Evolutionary conservation across 2,797 vertebrate species (phyloP).

Genomic region (Gymnopithys bicolor): DNA sequence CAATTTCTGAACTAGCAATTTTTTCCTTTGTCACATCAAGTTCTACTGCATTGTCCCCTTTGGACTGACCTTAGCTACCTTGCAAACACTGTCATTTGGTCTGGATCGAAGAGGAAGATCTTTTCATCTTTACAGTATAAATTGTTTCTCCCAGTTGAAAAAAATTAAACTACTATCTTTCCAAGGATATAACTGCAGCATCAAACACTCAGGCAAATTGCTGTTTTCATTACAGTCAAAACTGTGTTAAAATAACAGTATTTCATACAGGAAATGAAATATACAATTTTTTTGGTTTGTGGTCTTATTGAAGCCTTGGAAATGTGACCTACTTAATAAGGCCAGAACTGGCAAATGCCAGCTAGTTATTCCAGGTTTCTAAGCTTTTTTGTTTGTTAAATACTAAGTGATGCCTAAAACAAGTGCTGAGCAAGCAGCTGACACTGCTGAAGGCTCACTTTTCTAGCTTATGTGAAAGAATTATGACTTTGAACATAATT

Average conservation of each 20-base stretch:
- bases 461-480: not conserved
- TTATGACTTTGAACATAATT: not conserved
- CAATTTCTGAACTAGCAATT: not conserved
- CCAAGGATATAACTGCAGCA: not conserved
- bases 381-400: not conserved
- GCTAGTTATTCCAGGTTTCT: not conserved
- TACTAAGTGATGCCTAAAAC: not conserved
- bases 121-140: not conserved
- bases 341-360: not conserved
- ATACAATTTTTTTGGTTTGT: not conserved
- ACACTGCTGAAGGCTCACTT: not conserved
- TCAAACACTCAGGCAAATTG: not conserved
- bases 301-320: not conserved
- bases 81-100: not conserved
- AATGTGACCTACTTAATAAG: not conserved
- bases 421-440: not conserved
- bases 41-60: not conserved
- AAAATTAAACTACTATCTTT: not conserved
- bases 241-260: not conserved
- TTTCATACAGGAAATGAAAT: not conserved
- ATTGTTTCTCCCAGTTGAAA: not conserved
- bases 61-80: not conserved
- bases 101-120: not conserved
- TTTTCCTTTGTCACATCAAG: not conserved
- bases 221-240: not conserved